Percentiles rank a stretch among this genome's conserved stretches.
Conservation (phyloP, 2,797 vertebrate genomes). For the Epinephelus malabaricus region DNA sequence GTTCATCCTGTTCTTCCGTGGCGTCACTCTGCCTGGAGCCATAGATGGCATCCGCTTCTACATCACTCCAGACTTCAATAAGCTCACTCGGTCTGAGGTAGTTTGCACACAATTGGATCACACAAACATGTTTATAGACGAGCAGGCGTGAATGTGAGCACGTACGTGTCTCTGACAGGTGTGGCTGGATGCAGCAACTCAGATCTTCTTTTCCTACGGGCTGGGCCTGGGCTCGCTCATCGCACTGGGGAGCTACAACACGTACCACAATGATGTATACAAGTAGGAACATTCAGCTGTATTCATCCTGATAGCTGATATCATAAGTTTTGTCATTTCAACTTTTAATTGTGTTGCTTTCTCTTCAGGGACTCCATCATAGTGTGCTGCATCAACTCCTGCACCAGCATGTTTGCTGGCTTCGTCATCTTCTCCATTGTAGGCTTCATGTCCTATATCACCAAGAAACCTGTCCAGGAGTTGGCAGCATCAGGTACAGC, state of each 20-base stretch:
- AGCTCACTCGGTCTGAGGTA: constrained; percentile 90
- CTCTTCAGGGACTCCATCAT: constrained; percentile 91
- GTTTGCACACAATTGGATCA: too few species aligned
- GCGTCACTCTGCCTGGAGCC: constrained; percentile 92
- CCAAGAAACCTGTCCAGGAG: constrained; percentile 92
- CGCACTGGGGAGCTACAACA: constrained; percentile 94
- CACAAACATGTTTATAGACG: background rate
- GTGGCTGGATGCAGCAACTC: constrained; percentile 95
- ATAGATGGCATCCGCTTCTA: constrained; percentile 93
- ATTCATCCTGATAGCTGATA: background rate
- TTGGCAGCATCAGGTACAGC: constrained; percentile 91
- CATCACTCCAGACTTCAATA: constrained; percentile 93
- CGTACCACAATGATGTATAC: constrained; percentile 92
- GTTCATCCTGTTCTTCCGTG: constrained; percentile 93
- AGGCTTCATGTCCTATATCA: constrained; percentile 94
- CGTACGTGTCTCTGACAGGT: constrained; percentile 80
- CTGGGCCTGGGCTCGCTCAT: constrained; percentile 93
- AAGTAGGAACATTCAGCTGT: constrained; percentile 64
- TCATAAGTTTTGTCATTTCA: background rate
- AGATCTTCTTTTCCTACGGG: constrained; percentile 96
- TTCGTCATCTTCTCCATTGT: constrained; percentile 96
- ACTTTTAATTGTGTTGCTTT: background rate
- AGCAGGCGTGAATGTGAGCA: background rate
- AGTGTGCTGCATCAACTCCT: constrained; percentile 93
- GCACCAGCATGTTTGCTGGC: constrained; percentile 93